Conservation (phyloP, 23 tunicate species). For the Halocynthia aurantium region DNA sequence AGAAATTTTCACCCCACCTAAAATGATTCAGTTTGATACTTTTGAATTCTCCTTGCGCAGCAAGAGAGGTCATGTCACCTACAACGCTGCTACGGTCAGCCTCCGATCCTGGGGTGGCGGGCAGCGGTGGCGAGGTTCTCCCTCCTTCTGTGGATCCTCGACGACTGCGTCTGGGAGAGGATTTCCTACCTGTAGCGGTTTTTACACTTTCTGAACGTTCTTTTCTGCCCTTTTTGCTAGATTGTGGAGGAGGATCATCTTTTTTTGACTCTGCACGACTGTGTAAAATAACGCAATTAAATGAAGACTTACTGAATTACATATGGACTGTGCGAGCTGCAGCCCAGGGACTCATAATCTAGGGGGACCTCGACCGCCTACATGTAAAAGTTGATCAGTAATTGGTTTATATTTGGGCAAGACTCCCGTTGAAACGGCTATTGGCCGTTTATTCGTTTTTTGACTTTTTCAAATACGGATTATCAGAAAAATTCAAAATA, state of each 20-base stretch:
- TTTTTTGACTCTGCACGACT: constrained; percentile 60
- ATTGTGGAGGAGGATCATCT: constrained; percentile 47
- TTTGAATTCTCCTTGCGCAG: constrained; percentile 39
- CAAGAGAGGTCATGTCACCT: constrained; percentile 29
- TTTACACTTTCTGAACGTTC: constrained; percentile 36
- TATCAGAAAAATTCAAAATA: no score
- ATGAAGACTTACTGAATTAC: not conserved
- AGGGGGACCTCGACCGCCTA: not conserved
- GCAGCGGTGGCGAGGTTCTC: constrained; percentile 60
- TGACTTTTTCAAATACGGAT: no score
- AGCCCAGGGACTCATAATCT: no score
- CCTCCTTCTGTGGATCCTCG: constrained; percentile 63
- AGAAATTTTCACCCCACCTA: constrained; percentile 26
- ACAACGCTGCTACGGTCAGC: constrained; percentile 66
- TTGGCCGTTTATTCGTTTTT: no score
- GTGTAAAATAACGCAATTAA: not conserved
- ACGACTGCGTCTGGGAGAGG: constrained; percentile 69
- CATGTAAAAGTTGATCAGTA: not conserved
- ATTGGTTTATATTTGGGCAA: not conserved
- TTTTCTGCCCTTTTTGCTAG: constrained; percentile 45
- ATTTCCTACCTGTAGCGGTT: constrained; percentile 40
- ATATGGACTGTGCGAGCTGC: no score
- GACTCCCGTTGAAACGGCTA: no score
- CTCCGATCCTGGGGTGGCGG: constrained; percentile 83
- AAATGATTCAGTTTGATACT: constrained; percentile 61